Conservation (phyloP, 1,140 invertebrate genomes). For the Condylostylus longicornis region DNA sequence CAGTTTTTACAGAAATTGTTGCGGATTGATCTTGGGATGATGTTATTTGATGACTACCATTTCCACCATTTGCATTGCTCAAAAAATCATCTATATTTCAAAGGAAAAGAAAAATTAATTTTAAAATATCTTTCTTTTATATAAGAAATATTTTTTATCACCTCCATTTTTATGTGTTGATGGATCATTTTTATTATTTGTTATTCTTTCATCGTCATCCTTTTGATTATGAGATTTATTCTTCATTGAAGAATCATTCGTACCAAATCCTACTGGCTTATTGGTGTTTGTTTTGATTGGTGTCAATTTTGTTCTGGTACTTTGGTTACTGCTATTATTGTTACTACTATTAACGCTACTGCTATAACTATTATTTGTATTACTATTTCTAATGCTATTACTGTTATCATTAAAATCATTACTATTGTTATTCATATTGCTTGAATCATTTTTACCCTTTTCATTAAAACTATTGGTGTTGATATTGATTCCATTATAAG, state of each 20-base stretch:
- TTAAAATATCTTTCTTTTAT: too few species aligned
- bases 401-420: background rate
- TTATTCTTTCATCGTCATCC: too few species aligned
- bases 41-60: conserved; percentile 7
- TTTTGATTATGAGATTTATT: too few species aligned
- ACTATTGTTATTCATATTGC: background rate
- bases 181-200: too few species aligned
- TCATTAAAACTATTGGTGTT: background rate
- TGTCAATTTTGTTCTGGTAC: conserved; percentile 21
- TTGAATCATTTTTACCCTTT: background rate
- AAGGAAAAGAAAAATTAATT: too few species aligned
- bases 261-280: background rate
- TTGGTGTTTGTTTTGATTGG: conserved; percentile 9
- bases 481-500: background rate
- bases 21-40: conserved; percentile 15
- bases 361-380: background rate
- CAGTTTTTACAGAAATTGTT: conserved; percentile 25
- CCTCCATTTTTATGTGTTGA: too few species aligned
- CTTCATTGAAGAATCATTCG: too few species aligned
- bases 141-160: too few species aligned
- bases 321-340: conserved; percentile 7
- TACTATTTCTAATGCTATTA: background rate
- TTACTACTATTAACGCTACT: background rate
- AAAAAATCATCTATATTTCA: too few species aligned
- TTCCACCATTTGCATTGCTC: too few species aligned